phyloP scores from a whole-genome alignment of 1,140 invertebrate genomes.

The Plodia interpunctella region DNA sequence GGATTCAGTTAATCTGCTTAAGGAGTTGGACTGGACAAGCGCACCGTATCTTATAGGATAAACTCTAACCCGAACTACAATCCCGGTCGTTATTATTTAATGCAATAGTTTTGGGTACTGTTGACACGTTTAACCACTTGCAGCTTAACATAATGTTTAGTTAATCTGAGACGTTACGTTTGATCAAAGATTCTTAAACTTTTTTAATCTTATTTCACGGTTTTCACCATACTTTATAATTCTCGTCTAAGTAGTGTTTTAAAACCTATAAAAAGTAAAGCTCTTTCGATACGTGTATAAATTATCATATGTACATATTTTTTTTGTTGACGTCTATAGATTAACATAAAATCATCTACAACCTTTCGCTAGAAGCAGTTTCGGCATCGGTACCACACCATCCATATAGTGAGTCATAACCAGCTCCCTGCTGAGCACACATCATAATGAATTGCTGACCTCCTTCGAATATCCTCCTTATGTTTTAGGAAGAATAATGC shows the following conservation, averaged over 20 bases:
- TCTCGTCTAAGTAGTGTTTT: not conserved
- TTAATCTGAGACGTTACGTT: not conserved
- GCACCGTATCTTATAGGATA: slow-evolving; percentile 19
- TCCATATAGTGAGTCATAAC: slow-evolving; percentile 1
- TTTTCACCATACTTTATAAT: not conserved
- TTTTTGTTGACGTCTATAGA: not conserved
- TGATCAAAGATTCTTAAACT: slow-evolving; percentile 12
- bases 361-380: not conserved
- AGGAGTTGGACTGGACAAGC: slow-evolving; percentile 27
- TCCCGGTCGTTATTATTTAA: slow-evolving; percentile 14
- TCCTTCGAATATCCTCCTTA: not conserved
- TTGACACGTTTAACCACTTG: not conserved
- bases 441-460: not conserved
- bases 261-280: not conserved
- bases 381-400: not conserved
- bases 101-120: not conserved
- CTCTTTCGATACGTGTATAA: slow-evolving; percentile 17
- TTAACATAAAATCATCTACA: not conserved
- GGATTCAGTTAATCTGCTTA: slow-evolving; percentile 35
- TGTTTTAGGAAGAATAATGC: not conserved
- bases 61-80: slow-evolving; percentile 26
- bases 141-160: slow-evolving; percentile 7
- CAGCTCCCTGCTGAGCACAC: not conserved
- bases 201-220: not conserved
- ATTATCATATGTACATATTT: slow-evolving; percentile 18